Conservation (phyloP, 2,888 invertebrate genomes). For the Nemapogon koenigi region DNA sequence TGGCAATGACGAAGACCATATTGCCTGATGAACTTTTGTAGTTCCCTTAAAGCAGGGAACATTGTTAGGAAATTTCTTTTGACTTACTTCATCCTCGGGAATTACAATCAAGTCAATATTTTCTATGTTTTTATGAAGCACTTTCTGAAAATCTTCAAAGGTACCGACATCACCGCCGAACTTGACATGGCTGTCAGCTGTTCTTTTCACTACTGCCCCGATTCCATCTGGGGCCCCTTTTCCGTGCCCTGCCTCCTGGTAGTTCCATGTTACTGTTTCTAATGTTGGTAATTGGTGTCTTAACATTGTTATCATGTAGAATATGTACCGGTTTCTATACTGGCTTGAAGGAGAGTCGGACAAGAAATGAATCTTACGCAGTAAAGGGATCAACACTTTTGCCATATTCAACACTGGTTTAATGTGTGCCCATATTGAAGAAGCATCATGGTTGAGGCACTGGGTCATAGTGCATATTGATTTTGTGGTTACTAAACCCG, state of each 20-base stretch:
- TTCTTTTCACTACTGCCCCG: constrained; percentile 2
- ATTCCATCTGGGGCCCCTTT: constrained; percentile 2
- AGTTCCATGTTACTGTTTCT: not conserved
- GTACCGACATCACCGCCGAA: not conserved
- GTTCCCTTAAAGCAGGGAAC: not conserved
- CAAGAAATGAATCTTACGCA: not conserved
- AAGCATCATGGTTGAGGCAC: not conserved
- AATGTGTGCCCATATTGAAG: not conserved
- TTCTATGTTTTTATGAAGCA: not conserved
- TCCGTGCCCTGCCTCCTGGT: not conserved
- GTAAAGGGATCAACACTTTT: not conserved
- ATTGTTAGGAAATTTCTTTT: not conserved
- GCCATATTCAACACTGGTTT: not conserved
- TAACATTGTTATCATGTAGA: not conserved
- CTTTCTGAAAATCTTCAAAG: not conserved
- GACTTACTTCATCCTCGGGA: not conserved
- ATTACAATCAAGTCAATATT: not conserved
- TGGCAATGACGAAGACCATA: not conserved
- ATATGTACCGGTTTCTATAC: not conserved
- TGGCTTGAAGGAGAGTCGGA: constrained; percentile 1
- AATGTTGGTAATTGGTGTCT: not conserved
- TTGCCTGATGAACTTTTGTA: not conserved
- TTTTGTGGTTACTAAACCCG: not conserved
- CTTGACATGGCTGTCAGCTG: constrained; percentile 1
- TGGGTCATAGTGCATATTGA: not conserved